Evolutionary conservation across 2,888 invertebrate species (phyloP).

Genomic region (Acrobeloides nanus): DNA sequence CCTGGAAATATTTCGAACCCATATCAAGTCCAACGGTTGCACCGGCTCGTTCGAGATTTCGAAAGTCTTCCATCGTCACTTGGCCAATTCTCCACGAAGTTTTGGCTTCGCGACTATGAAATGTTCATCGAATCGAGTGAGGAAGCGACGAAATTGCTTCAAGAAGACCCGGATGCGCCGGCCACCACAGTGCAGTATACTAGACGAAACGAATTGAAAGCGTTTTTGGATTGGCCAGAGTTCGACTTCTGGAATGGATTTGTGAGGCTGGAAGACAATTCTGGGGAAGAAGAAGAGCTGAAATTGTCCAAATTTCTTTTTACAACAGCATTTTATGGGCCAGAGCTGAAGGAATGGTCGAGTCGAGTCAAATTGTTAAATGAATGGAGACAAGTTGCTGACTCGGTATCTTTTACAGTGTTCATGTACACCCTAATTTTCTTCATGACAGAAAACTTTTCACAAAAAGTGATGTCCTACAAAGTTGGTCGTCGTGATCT

Average conservation of each 20-base stretch:
- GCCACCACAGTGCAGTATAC: slow-evolving; percentile 15
- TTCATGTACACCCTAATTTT: too few relatives aligned
- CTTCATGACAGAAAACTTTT: too few relatives aligned
- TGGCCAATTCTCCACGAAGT: slow-evolving; percentile 46
- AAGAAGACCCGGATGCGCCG: slow-evolving; percentile 26
- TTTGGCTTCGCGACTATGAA: slow-evolving; percentile 45
- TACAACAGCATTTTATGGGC: slow-evolving; percentile 45
- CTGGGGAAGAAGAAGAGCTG: slow-evolving; percentile 11
- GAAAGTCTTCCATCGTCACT: slow-evolving; percentile 39
- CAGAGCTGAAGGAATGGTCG: slow-evolving; percentile 40
- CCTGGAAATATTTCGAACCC: slow-evolving; percentile 45
- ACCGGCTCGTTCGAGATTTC: slow-evolving; percentile 30
- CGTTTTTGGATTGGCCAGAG: slow-evolving; percentile 51
- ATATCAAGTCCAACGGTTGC: slow-evolving; percentile 14
- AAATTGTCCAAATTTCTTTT: slow-evolving; percentile 39
- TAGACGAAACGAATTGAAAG: slow-evolving; percentile 33
- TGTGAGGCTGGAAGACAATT: slow-evolving; percentile 24
- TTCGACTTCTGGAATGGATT: slow-evolving; percentile 52
- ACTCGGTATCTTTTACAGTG: slow-evolving; percentile 21
- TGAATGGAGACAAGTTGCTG: slow-evolving; percentile 43
- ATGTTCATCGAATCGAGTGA: slow-evolving; percentile 30
- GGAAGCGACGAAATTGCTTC: slow-evolving; percentile 28
- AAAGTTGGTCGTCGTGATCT: too few relatives aligned
- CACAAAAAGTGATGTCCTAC: too few relatives aligned
- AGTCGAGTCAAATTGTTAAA: slow-evolving; percentile 38